Evolutionary conservation across 2,888 invertebrate species (phyloP).

Genomic region (Acleris cristana): DNA sequence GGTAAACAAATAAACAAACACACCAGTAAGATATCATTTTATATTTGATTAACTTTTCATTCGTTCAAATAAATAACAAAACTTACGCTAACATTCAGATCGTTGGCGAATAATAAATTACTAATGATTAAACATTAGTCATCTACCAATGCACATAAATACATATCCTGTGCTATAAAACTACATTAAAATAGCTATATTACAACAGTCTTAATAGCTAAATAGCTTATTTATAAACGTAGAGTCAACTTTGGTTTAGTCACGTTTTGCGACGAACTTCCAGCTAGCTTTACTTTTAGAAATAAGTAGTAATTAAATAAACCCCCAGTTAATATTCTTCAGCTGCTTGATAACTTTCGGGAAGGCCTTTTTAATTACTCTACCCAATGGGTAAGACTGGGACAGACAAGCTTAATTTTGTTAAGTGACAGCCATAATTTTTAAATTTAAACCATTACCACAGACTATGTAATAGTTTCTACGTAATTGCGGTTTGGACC

Average conservation of each 20-base stretch:
- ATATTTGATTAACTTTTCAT: constrained; percentile 46
- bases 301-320: constrained; percentile 33
- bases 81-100: constrained; percentile 58
- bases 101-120: constrained; percentile 43
- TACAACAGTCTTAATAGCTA: constrained; percentile 24
- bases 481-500: no score
- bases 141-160: constrained; percentile 6
- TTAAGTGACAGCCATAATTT: no score
- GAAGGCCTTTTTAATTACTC: constrained; percentile 41
- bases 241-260: constrained; percentile 10
- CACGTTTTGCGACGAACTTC: neutral
- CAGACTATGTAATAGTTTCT: no score
- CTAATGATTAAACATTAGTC: constrained; percentile 33
- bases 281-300: constrained; percentile 23
- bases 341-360: constrained; percentile 47
- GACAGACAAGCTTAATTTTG: no score
- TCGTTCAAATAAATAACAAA: constrained; percentile 56
- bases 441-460: no score
- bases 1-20: constrained; percentile 10
- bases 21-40: constrained; percentile 31
- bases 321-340: constrained; percentile 40
- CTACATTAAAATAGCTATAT: constrained; percentile 13
- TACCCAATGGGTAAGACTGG: constrained; percentile 38
- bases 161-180: constrained; percentile 18
- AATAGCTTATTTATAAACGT: constrained; percentile 25